Evolutionary conservation across 2,888 invertebrate genomes (phyloP), one percentile per base, ranked within the genome.

Genomic region (Aspidapion aeneum): DNA sequence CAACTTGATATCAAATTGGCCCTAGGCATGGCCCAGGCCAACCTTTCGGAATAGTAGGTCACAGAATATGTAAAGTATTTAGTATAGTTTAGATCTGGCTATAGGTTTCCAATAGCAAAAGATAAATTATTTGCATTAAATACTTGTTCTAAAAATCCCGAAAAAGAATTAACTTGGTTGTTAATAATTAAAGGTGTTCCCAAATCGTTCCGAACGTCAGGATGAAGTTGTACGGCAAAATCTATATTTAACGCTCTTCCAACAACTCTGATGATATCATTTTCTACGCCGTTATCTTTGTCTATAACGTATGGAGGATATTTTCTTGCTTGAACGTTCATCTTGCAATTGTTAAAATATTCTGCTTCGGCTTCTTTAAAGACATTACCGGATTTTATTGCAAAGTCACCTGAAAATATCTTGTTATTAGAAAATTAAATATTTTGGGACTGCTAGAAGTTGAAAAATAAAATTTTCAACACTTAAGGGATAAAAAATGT

Each of bases 1-100:
- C 67, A 67, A 16, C 65, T 65, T 58, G 65, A 64, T 21, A 68
- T 50, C 20, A 63, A 20, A 16, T 55, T 50, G 1, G 68, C 66
- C 50, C 62, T 68, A 2, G 68, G 68, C n/a, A 64, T 58, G 1
- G 62, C 59, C 21, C 55, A 64, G 35, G 64, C 63, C 50, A 66
- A 22, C 35, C 59, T 55, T 50, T 50, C 62, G 1, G 55, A 64
- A 20, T 55, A 57, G 59, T 68, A 66, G 12, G 18, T 50, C 20
- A 63, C 55, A n/a, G 60, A 62, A 21, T 57, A 68, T 0, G 58
- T 54, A 54, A 68, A 68, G 17, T 65, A 60, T 21, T 58, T 12
- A 12, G 22, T 50, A 20, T 58, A 61, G 16, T 48, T 49, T 18
- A 22, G 17, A 17, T 67, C 58, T 1, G 67, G 65, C 0, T 65